These are phyloP conservation scores for Platanista minor DNA, from an alignment of 2,113 vertebrate species.

Conservation along the genomic window DNA sequence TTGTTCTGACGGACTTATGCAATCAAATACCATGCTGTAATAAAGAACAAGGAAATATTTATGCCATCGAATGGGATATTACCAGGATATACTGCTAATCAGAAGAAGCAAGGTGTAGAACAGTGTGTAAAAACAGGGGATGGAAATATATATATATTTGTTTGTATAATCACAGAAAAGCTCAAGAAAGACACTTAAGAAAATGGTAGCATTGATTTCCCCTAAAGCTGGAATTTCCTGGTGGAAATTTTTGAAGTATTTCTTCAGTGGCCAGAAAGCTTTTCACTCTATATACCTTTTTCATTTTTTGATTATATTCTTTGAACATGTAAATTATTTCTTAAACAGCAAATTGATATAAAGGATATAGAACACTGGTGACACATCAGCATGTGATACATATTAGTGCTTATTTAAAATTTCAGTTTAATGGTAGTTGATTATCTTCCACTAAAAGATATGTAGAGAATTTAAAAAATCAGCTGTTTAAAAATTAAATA, in stretches of 20 bases:
- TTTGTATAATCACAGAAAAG: not conserved
- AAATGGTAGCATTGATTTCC: not conserved
- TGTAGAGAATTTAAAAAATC: not conserved
- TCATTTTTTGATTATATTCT: not conserved
- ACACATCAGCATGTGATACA: not conserved
- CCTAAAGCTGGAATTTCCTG: not conserved
- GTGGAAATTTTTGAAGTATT: not conserved
- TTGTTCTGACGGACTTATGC: not conserved
- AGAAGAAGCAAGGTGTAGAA: not conserved
- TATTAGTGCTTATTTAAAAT: not conserved
- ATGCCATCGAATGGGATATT: not conserved
- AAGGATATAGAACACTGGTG: not conserved
- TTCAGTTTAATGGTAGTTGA: not conserved
- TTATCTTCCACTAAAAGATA: constrained; percentile 23
- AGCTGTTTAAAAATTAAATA: not conserved
- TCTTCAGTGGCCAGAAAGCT: not conserved
- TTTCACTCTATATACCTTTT: not conserved
- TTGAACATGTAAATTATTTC: not conserved
- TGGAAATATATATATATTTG: not conserved
- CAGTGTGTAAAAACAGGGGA: not conserved
- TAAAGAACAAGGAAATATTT: not conserved
- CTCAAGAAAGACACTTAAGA: not conserved
- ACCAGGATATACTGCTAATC: not conserved
- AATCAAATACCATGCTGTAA: not conserved
- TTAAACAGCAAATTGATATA: not conserved